Evolutionary conservation across 2,888 invertebrate genomes (phyloP), one percentile per base, ranked within the genome.

Genomic region (Encarsia formosa): DNA sequence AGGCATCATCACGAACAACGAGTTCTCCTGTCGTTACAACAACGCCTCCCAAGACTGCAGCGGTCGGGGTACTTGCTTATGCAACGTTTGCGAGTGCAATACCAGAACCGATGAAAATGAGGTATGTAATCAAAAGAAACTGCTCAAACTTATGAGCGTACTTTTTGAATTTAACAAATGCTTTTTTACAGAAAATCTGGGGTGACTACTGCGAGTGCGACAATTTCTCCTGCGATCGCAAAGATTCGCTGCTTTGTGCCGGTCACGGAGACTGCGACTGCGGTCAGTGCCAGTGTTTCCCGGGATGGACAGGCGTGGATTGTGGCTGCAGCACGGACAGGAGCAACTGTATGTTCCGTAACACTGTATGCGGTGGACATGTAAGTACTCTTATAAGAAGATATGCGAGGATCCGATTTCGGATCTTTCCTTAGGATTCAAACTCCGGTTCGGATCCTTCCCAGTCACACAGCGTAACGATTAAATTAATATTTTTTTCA

Each of bases 181-280:
- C n/a, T 35, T 46, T 45, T 45, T 43, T 63, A 1, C 50, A 72
- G 71, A 56, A 58, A 44, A 70, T 73, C 55, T 66, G 66, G 2
- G 71, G 73, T 50, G 55, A 57, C 20, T 72, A 63, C 77, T 98
- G 97, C 72, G 89, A 98, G 74, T 97, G 97, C 75, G 96, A 97
- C 76, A 93, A 96, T 77, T 95, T 92, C 77, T 88, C 91, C 22
- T 98, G 97, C 71, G 92, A 93, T 71, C 85, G 90, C 63, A 84
- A 84, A 77, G 86, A 84, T 76, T 90, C 86, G 52, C 75, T 80
- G 63, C 75, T 90, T 40, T 95, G 94, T 74, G 90, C 91, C 22
- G 81, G 82, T 18, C 88, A 91, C 69, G 97, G 97, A 49, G 81
- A 77, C 31, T 98, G 98, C 71, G 85, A 85, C 47, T 98, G 98